Conservation (phyloP, 64 coral and sea anemone genomes). For the Acropora tenuis region DNA sequence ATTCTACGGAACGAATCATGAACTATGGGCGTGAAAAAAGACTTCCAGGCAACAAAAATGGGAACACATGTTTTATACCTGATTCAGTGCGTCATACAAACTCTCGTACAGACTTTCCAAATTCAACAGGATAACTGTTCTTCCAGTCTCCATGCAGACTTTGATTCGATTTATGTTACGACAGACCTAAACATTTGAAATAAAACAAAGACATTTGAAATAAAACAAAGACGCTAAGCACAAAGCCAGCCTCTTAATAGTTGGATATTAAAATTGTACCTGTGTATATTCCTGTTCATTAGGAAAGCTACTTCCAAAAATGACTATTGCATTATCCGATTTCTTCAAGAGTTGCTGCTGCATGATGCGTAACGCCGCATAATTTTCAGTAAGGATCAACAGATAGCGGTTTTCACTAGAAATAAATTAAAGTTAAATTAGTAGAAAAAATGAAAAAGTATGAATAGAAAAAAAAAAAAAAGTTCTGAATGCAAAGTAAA, state of each 20-base stretch:
- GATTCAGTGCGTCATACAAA: conserved; percentile 86
- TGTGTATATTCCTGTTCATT: conserved; percentile 93
- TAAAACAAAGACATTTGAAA: too few species aligned
- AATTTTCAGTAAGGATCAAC: conserved; percentile 84
- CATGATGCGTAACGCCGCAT: conserved; percentile 73
- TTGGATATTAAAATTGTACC: conserved; percentile 2
- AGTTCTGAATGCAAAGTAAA: too few species aligned
- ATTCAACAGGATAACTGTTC: conserved; percentile 85
- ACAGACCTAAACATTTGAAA: conserved; percentile 57
- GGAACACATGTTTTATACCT: conserved; percentile 16
- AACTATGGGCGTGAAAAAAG: neutral
- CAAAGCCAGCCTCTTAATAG: neutral
- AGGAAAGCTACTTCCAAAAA: conserved; percentile 89
- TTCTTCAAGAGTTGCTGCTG: conserved; percentile 69
- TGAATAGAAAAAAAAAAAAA: too few species aligned
- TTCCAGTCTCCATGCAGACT: conserved; percentile 90
- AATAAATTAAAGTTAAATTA: neutral
- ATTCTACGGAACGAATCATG: too few species aligned
- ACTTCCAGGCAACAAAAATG: neutral
- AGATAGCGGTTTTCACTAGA: conserved; percentile 81
- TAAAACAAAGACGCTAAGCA: too few species aligned
- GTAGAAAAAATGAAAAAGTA: too few species aligned
- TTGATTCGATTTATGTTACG: conserved; percentile 91
- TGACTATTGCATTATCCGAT: conserved; percentile 74
- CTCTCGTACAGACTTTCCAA: conserved; percentile 87